Base-by-base conservation (phyloP, 1,140 invertebrate species). In the Bombus pyrosoma region DNA sequence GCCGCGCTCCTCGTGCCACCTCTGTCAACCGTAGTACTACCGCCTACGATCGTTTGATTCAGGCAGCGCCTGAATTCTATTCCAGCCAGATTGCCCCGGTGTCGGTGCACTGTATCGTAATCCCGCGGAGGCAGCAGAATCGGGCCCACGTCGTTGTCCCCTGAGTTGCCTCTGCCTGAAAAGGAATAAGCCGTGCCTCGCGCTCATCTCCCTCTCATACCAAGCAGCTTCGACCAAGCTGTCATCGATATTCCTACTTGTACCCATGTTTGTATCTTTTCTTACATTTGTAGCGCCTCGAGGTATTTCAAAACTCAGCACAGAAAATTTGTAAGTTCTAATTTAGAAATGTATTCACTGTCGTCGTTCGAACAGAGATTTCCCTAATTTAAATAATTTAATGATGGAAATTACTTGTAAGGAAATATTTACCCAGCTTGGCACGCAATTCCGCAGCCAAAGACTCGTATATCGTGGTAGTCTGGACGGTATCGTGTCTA, bases 121-220 rank as follows among this genome's bases (percentile, higher is more conserved):
- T 99, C 99, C 68, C 98, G 96, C 0, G 98, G 98, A 3, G 99
- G 98, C 76, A 98, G 93, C 53, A 99, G 95, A 66, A 99, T 96
- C 2, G 98, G 98, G 0, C 97, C 97, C 39, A 97, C 96, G 84
- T 96, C 95, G 47, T 93, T 93, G 32, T 94, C 95, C 13, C 89
- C 91, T 15, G 94, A 94, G 90, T 95, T 95, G 28, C 94, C 94
- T 77, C 94, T 90, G 53, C 94, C 93, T 94, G 82, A 69, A 88
- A 73, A 28, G 77, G 37, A 62, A 62, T 66, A 39, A 79, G 39
- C 22, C 74, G 25, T 25, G 34, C 28, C 41, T 76, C 59, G 41
- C n/a, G 25, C 57, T 66, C 28, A 43, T 77, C 39, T 25, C 6
- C 22, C 12, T 10, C 53, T 22, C n/a, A 1, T 3, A 39, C 5